These are phyloP conservation scores for Trichomalopsis sarcophagae DNA, from an alignment of 1,140 invertebrate genomes.

Conservation along the genomic window DNA sequence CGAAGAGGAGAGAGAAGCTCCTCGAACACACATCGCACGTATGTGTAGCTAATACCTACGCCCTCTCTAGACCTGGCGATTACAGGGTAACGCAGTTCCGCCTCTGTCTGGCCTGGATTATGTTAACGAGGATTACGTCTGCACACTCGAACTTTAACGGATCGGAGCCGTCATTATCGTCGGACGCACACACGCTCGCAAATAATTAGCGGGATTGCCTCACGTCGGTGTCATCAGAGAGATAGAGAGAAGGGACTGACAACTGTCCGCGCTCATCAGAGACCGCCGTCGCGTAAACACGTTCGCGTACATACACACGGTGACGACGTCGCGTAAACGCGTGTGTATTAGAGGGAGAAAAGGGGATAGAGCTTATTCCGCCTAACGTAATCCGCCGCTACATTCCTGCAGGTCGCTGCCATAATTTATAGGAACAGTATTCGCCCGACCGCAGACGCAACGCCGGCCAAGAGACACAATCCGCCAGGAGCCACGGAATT, in stretches of 20 bases:
- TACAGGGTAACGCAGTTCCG: background rate
- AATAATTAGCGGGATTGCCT: too few relatives aligned
- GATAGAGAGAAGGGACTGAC: background rate
- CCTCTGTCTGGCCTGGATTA: background rate
- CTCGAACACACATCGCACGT: background rate
- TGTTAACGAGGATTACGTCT: background rate
- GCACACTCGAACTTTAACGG: background rate
- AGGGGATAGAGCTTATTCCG: background rate
- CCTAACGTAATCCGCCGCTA: background rate
- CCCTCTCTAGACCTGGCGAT: background rate
- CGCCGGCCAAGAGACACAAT: background rate
- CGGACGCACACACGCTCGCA: too few relatives aligned
- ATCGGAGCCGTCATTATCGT: too few relatives aligned
- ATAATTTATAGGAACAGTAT: constrained; percentile 1
- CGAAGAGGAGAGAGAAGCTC: background rate
- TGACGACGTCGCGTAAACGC: background rate
- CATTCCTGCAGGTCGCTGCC: background rate
- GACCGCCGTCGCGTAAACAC: background rate
- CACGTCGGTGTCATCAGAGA: too few relatives aligned
- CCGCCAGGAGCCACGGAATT: background rate
- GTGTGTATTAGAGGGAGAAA: background rate
- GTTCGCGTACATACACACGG: background rate
- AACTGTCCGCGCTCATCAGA: too few relatives aligned
- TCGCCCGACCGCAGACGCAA: background rate
- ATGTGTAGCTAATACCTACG: too few relatives aligned